phyloP scores from a whole-genome alignment of 2,888 invertebrate species.

The Dicranocentrus wangi region DNA sequence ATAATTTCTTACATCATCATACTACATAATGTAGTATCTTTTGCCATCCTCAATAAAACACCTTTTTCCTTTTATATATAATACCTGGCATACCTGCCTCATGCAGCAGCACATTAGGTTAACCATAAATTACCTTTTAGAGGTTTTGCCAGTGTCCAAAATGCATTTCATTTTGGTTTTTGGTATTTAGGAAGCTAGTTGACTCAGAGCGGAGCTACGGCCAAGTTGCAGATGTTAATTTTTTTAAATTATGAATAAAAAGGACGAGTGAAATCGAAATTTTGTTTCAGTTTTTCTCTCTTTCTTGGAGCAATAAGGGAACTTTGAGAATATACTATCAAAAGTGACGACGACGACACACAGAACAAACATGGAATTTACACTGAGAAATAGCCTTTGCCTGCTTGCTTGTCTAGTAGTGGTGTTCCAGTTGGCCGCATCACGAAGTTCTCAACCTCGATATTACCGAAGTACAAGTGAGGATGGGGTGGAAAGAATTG shows the following conservation, averaged over 20 bases:
- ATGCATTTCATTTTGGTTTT: slow-evolving; percentile 28
- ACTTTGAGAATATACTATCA: background rate
- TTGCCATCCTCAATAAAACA: slow-evolving; percentile 22
- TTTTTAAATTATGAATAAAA: slow-evolving; percentile 37
- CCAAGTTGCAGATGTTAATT: slow-evolving; percentile 2
- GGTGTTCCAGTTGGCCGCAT: slow-evolving; percentile 1
- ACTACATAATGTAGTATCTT: slow-evolving; percentile 4
- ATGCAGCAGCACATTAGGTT: background rate
- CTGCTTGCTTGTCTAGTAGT: slow-evolving; percentile 3
- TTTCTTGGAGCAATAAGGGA: background rate
- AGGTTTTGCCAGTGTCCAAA: slow-evolving; percentile 29
- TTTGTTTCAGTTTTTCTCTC: slow-evolving; percentile 47
- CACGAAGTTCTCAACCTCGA: slow-evolving; percentile 37
- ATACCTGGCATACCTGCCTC: background rate
- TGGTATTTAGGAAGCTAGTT: slow-evolving; percentile 18
- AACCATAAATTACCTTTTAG: slow-evolving; percentile 12
- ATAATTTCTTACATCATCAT: slow-evolving; percentile 35
- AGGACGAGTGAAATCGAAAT: slow-evolving; percentile 21
- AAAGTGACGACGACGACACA: slow-evolving; percentile 9
- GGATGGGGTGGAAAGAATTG: slow-evolving; percentile 50
- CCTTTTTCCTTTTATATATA: slow-evolving; percentile 12
- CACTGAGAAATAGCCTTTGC: slow-evolving; percentile 4
- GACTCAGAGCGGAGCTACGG: background rate
- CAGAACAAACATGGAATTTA: slow-evolving; percentile 2
- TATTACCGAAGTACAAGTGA: slow-evolving; percentile 46